A percentile compares a stretch with the other conserved stretches of the same genome.
These are phyloP conservation scores for Crotalus helleri DNA, from an alignment of 2,113 vertebrate genomes.

Conservation along the genomic window DNA sequence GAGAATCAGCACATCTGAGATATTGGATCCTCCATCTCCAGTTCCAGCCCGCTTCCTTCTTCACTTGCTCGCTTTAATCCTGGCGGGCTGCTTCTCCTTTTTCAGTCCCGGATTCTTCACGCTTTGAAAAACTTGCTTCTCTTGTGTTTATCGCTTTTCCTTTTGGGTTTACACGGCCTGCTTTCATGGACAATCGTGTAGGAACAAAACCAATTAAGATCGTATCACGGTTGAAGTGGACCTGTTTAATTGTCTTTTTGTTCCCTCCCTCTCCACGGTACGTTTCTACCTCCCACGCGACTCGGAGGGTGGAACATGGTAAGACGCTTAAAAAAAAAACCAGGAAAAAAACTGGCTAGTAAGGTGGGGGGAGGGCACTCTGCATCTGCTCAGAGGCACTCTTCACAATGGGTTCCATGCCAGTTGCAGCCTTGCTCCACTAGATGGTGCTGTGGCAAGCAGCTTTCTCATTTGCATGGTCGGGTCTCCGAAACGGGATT, in stretches of 20 bases:
- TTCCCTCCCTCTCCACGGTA: background rate
- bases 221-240: background rate
- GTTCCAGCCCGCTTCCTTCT: background rate
- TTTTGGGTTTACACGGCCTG: slow-evolving; percentile 3
- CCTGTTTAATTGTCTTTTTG: slow-evolving; percentile 12
- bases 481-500: background rate
- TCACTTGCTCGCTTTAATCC: background rate
- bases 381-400: background rate
- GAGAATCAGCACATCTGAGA: background rate
- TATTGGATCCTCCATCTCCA: background rate
- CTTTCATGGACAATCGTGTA: slow-evolving; percentile 24
- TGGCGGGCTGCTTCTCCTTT: background rate
- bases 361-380: too few species aligned
- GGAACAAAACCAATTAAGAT: slow-evolving; percentile 35
- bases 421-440: background rate
- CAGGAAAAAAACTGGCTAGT: too few species aligned
- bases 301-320: background rate
- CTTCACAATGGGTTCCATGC: background rate
- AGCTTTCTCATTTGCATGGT: background rate
- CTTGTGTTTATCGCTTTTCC: background rate
- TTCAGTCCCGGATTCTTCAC: background rate
- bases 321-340: background rate
- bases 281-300: background rate
- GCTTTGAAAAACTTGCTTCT: background rate
- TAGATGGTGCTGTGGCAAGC: background rate